Base-by-base conservation (phyloP, 2,888 invertebrate genomes). In the Eristalinus aeneus region DNA sequence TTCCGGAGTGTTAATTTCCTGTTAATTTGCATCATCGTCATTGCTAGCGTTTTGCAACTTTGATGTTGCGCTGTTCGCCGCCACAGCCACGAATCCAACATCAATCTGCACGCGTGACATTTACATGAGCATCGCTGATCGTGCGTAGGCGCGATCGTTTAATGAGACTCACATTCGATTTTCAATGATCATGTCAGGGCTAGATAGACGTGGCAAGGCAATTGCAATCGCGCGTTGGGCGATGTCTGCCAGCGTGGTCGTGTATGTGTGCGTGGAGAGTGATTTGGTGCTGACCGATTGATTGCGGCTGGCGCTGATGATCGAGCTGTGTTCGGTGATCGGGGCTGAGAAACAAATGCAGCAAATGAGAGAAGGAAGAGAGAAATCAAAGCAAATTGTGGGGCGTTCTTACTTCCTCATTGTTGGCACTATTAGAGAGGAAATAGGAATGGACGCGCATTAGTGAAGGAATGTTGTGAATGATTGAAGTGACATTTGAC, bases 371-470 rank as follows among this genome's bases (percentile, higher is more conserved):
- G 64, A 60, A 65, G 76, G 53, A 72, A 76, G 54, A 71, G 54
- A 82, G 65, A 71, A 67, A 82, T 82, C 86, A 71, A 73, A 60
- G 69, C 20, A 68, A 85, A 81, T 77, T 82, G 69, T 77, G 54
- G 86, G 65, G 61, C 77, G 31, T 74, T 74, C 78, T 80, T 61
- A 71, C 65, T 86, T 86, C 86, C 86, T 86, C 86, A 82, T 86
- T 82, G 81, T 71, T 82, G 74, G 74, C 82, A 69, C 69, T n/a
- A 61, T 78, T 82, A 71, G 56, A 78, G 73, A 82, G 86, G 86
- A 86, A 82, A 86, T 82, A 67, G 71, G 27, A 27, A 27, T 27
- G 27, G 5, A 27, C 27, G 27, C 2, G 27, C 27, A 74, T 74
- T 74, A 78, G n/a, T 16, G 58, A 67, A 72, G 58, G 36, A 46